phyloP scores from a whole-genome alignment of 2,113 vertebrate genomes.

The Fregetta grallaria region DNA sequence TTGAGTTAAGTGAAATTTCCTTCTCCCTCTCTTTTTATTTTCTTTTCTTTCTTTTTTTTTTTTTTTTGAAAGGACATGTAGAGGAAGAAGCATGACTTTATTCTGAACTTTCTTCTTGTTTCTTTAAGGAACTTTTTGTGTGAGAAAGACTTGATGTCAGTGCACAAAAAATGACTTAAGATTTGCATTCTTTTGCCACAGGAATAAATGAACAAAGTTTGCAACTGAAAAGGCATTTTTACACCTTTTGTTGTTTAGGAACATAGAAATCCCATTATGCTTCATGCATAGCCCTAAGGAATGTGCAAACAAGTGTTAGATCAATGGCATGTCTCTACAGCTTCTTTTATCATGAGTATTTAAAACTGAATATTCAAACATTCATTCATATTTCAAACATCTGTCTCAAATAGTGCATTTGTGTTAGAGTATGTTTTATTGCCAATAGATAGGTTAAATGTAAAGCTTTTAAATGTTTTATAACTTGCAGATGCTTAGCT shows the following conservation, averaged over 20 bases:
- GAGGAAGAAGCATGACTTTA: slow-evolving; percentile 59
- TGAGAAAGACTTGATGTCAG: slow-evolving; percentile 63
- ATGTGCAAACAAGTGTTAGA: slow-evolving; percentile 79
- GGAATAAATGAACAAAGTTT: slow-evolving; percentile 79
- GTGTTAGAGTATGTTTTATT: slow-evolving; percentile 57
- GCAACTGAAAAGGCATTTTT: slow-evolving; percentile 83
- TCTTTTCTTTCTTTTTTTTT: not conserved
- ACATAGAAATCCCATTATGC: slow-evolving; percentile 77
- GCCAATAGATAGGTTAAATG: slow-evolving; percentile 42
- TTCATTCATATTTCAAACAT: slow-evolving; percentile 79
- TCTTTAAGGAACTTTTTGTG: slow-evolving; percentile 53
- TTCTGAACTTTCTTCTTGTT: slow-evolving; percentile 67
- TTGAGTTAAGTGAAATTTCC: slow-evolving; percentile 40
- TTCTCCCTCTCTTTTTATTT: not conserved
- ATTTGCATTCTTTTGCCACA: slow-evolving; percentile 76
- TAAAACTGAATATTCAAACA: slow-evolving; percentile 77
- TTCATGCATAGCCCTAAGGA: slow-evolving; percentile 74
- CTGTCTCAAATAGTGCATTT: slow-evolving; percentile 71
- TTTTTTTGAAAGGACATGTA: not conserved
- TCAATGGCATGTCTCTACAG: slow-evolving; percentile 76
- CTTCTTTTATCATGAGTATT: slow-evolving; percentile 77
- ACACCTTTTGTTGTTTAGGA: slow-evolving; percentile 79
- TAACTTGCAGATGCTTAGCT: slow-evolving; percentile 24
- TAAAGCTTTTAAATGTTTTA: slow-evolving; percentile 44
- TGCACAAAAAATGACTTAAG: slow-evolving; percentile 74